A percentile compares a stretch with the other conserved stretches of the same genome.
Conservation (phyloP, 64 coral and sea anemone genomes). For the Catalaphyllia jardinei region DNA sequence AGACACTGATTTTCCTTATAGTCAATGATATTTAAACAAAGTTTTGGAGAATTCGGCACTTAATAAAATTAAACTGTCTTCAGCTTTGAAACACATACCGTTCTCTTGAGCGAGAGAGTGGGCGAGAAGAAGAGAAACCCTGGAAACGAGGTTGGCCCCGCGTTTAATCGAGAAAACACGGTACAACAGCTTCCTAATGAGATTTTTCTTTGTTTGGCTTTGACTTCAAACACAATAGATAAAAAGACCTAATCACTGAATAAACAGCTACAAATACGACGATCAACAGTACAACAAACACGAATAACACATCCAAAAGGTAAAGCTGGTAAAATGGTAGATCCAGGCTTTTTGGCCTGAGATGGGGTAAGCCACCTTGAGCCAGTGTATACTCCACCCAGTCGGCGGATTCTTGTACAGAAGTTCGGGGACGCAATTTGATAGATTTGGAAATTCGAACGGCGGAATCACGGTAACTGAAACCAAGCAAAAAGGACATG, state of each 20-base stretch:
- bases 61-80: too few relatives aligned
- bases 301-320: conserved; percentile 29
- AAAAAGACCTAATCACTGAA: background rate
- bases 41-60: too few relatives aligned
- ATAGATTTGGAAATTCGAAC: conserved; percentile 19
- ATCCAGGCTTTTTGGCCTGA: conserved; percentile 21
- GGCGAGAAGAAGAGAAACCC: too few relatives aligned
- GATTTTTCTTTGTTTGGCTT: conserved; percentile 5
- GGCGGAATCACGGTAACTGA: conserved; percentile 30
- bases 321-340: conserved; percentile 63
- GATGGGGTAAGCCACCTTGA: background rate
- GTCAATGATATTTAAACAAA: too few relatives aligned
- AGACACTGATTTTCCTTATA: too few relatives aligned
- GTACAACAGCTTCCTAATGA: background rate
- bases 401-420: conserved; percentile 44
- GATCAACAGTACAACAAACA: background rate
- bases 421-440: conserved; percentile 14
- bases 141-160: too few relatives aligned
- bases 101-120: too few relatives aligned
- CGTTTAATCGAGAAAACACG: too few relatives aligned
- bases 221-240: background rate
- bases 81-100: too few relatives aligned
- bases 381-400: conserved; percentile 48
- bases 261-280: conserved; percentile 1
- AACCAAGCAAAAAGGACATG: background rate